Evolutionary conservation across 2,797 vertebrate species (phyloP).

Genomic region (Nyctibius grandis): DNA sequence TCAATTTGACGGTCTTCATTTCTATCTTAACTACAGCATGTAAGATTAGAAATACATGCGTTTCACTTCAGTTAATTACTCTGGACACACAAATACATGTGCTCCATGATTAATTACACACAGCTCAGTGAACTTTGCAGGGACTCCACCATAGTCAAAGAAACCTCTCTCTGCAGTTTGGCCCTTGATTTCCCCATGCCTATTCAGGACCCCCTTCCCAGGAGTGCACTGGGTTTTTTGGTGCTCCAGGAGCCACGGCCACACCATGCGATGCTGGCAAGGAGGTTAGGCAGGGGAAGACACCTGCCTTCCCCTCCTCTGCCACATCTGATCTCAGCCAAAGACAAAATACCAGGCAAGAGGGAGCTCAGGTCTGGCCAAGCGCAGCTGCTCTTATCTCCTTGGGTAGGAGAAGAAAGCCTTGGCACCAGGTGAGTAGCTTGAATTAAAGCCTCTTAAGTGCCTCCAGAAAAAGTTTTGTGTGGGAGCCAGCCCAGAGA

Average conservation of each 20-base stretch:
- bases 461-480: not conserved
- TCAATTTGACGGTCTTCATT: constrained; percentile 52
- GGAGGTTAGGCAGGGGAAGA: not conserved
- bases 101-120: constrained; percentile 5
- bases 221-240: not conserved
- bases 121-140: not conserved
- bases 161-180: not conserved
- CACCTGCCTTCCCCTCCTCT: not conserved
- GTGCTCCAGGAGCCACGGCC: fast-evolving
- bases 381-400: constrained; percentile 28
- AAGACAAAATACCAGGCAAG: not conserved
- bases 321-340: not conserved
- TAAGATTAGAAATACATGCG: constrained; percentile 19
- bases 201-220: not conserved
- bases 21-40: constrained; percentile 1
- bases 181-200: not conserved
- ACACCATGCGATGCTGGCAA: fast-evolving
- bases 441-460: not conserved
- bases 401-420: constrained; percentile 25
- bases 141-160: not conserved
- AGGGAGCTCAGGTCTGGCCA: not conserved
- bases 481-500: not conserved
- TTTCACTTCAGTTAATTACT: constrained; percentile 46
- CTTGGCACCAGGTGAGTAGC: not conserved
- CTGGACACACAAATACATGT: not conserved